These are phyloP conservation scores for Meganola albula DNA, from an alignment of 2,888 invertebrate species.

Conservation along the genomic window DNA sequence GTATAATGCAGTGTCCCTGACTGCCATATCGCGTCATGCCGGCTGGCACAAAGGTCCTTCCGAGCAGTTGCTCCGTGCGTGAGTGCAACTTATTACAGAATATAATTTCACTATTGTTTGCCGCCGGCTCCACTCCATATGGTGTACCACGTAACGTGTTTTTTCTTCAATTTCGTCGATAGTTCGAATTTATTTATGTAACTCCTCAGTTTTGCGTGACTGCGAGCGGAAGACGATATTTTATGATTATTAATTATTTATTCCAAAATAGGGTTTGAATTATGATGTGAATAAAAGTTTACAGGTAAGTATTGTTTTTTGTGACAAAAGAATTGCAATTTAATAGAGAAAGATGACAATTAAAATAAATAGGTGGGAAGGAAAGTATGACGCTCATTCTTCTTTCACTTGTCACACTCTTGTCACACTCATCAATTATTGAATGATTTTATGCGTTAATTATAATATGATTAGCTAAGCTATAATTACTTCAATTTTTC, in stretches of 20 bases:
- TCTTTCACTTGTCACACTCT: no score
- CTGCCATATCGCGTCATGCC: constrained; percentile 18
- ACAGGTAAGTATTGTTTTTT: constrained; percentile 11
- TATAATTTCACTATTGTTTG: constrained; percentile 75
- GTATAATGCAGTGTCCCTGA: constrained; percentile 20
- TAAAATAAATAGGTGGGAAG: no score
- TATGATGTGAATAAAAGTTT: constrained; percentile 27
- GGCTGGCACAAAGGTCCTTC: constrained; percentile 35
- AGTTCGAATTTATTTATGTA: constrained; percentile 42
- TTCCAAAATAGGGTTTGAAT: constrained; percentile 26
- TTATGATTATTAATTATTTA: constrained; percentile 50
- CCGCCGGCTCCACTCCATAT: constrained; percentile 68
- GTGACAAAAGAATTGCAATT: no score
- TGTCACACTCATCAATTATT: no score
- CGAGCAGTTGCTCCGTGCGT: constrained; percentile 72
- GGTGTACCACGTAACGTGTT: constrained; percentile 61
- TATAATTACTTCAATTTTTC: no score
- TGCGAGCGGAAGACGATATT: constrained; percentile 51
- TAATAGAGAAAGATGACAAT: no score
- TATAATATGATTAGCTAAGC: no score
- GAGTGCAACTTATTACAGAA: constrained; percentile 69
- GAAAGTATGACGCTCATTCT: no score
- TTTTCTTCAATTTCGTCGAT: constrained; percentile 59
- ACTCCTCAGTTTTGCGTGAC: constrained; percentile 64
- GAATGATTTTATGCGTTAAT: no score